Conservation (phyloP, 2,113 vertebrate genomes). For the Fregetta grallaria region DNA sequence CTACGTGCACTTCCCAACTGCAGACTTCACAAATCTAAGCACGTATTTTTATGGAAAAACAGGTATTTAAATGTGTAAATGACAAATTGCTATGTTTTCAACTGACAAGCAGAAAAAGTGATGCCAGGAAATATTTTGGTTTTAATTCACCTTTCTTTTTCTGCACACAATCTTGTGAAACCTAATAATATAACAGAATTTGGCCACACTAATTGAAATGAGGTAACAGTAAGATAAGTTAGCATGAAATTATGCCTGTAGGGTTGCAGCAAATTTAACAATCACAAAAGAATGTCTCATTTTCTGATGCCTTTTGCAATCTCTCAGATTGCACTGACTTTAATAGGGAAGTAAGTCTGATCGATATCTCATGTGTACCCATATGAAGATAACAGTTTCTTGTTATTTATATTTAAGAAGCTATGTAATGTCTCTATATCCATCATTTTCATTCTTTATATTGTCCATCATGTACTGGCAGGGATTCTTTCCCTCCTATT, state of each 20-base stretch:
- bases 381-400: neutral
- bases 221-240: neutral
- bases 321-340: neutral
- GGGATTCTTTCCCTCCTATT: neutral
- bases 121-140: neutral
- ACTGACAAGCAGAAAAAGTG: neutral
- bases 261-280: neutral
- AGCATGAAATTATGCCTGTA: neutral
- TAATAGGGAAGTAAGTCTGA: neutral
- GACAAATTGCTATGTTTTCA: neutral
- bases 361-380: neutral
- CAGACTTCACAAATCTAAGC: neutral
- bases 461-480: neutral
- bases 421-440: neutral
- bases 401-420: neutral
- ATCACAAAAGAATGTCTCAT: neutral
- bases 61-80: neutral
- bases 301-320: neutral
- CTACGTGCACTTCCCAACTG: neutral
- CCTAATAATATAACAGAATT: neutral
- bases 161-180: neutral
- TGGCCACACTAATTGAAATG: neutral
- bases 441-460: neutral
- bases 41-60: neutral
- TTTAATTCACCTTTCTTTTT: neutral